Percentiles rank a stretch among this genome's conserved stretches.
Evolutionary conservation across 92 coral and sea anemone species (phyloP).

Genomic region (Isaurus tuberculatus): DNA sequence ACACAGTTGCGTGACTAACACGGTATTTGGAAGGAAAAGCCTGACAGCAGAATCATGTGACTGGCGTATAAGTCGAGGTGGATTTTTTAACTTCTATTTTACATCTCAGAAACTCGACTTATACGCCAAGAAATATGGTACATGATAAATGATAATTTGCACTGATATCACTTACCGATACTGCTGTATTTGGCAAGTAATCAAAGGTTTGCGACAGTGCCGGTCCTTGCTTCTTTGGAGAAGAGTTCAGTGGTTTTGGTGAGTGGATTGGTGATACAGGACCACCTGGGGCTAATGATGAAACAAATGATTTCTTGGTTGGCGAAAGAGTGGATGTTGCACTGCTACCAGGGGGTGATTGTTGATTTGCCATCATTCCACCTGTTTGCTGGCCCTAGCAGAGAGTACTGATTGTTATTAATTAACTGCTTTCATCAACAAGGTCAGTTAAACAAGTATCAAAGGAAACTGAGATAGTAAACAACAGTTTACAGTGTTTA

Average conservation of each 20-base stretch:
- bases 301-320: conserved; percentile 76
- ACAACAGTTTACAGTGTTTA: too few species aligned
- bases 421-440: neutral
- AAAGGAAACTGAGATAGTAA: too few species aligned
- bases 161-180: conserved; percentile 68
- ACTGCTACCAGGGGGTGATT: conserved; percentile 54
- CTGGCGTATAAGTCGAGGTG: too few species aligned
- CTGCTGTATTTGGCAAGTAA: conserved; percentile 91
- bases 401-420: neutral
- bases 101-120: too few species aligned
- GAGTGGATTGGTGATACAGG: conserved; percentile 90
- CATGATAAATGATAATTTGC: neutral
- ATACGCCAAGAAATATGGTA: too few species aligned
- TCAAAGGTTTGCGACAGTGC: conserved; percentile 80
- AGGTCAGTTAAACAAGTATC: too few species aligned
- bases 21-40: too few species aligned
- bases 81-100: too few species aligned
- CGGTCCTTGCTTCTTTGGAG: conserved; percentile 68
- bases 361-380: conserved; percentile 54
- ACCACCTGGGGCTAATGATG: conserved; percentile 90
- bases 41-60: too few species aligned
- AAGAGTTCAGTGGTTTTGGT: conserved; percentile 75
- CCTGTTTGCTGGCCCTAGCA: conserved; percentile 59
- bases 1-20: too few species aligned
- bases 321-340: conserved; percentile 77